Conservation (phyloP, 1,140 invertebrate genomes). For the Hyles euphorbiae region DNA sequence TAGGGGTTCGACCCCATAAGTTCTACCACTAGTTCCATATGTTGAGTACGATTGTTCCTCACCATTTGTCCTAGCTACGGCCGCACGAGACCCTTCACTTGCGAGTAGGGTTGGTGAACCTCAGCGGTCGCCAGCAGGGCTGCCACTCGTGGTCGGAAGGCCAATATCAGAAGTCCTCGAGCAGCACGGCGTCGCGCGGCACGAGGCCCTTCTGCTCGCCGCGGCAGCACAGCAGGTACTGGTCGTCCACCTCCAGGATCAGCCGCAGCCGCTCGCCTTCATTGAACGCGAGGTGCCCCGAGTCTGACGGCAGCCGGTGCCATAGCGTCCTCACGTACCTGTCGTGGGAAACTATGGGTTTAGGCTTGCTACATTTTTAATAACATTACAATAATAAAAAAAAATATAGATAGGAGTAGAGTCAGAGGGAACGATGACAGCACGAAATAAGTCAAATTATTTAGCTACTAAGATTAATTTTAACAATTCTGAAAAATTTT, state of each 20-base stretch:
- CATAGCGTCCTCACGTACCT: constrained; percentile 85
- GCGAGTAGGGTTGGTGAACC: constrained; percentile 22
- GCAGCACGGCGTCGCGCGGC: constrained; percentile 82
- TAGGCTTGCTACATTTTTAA: too few relatives aligned
- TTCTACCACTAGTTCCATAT: too few relatives aligned
- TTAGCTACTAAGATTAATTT: too few relatives aligned
- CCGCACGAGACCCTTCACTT: neutral
- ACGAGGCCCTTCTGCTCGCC: constrained; percentile 88
- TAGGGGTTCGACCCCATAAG: too few relatives aligned
- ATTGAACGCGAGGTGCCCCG: constrained; percentile 86
- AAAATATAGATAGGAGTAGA: too few relatives aligned
- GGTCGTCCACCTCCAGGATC: constrained; percentile 85
- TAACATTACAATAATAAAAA: too few relatives aligned
- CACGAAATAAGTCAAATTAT: too few relatives aligned
- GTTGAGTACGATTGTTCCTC: too few relatives aligned
- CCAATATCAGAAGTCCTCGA: constrained; percentile 72
- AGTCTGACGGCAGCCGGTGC: constrained; percentile 83
- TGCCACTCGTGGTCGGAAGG: constrained; percentile 59
- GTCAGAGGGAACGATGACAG: too few relatives aligned
- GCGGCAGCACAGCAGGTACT: constrained; percentile 85
- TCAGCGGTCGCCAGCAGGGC: constrained; percentile 56
- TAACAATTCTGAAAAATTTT: too few relatives aligned
- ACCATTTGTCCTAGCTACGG: neutral
- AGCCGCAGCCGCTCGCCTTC: constrained; percentile 85
- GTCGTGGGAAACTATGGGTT: constrained; percentile 9